Conservation (phyloP, 2,113 vertebrate genomes). For the Narcine bancroftii region DNA sequence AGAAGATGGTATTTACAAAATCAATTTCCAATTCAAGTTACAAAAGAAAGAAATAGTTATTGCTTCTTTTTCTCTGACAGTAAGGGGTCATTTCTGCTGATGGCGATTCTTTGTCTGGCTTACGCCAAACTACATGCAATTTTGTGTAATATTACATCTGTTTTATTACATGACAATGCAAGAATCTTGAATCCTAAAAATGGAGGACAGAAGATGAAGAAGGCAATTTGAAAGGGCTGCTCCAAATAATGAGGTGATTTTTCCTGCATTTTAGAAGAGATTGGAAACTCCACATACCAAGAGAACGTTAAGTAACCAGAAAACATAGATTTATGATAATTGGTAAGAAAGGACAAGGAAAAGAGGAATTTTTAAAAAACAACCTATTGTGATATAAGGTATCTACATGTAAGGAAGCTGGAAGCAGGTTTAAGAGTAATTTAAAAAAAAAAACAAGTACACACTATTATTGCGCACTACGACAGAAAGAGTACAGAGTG, state of each 20-base stretch:
- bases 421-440: neutral
- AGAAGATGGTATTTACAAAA: neutral
- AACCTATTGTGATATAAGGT: neutral
- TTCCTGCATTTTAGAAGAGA: neutral
- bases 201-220: neutral
- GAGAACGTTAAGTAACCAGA: neutral
- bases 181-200: neutral
- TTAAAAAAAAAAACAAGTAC: neutral
- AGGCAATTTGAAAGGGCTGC: neutral
- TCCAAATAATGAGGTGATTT: neutral
- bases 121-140: no score
- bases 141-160: no score
- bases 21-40: neutral
- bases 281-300: neutral
- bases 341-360: neutral
- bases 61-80: no score
- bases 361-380: neutral
- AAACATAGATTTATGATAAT: neutral
- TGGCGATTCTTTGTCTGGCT: no score
- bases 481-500: neutral
- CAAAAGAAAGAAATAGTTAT: neutral
- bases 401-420: neutral
- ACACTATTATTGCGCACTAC: neutral
- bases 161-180: no score
- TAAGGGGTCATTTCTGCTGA: no score